Evolutionary conservation across 2,797 vertebrate genomes (phyloP).

Genomic region (Sandelia bainsii): DNA sequence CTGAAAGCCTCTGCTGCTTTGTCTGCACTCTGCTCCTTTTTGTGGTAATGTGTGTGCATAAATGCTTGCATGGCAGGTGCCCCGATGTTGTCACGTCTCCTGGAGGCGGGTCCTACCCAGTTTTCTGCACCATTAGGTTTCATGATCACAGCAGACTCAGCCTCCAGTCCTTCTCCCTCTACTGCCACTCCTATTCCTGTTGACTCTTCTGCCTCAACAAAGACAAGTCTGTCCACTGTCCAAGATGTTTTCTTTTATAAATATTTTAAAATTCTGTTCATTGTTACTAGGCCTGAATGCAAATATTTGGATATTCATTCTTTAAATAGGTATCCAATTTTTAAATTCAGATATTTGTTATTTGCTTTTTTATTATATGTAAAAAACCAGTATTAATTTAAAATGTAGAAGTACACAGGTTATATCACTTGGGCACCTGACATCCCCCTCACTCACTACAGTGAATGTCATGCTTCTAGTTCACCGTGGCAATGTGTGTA

Average conservation of each 20-base stretch:
- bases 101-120: conserved; percentile 94
- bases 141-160: conserved; percentile 84
- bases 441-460: no score
- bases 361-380: no score
- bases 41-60: conserved; percentile 33
- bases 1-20: conserved; percentile 8
- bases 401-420: no score
- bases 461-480: no score
- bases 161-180: conserved; percentile 80
- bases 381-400: no score
- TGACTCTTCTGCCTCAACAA: conserved; percentile 78
- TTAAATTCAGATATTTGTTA: no score
- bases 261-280: background rate
- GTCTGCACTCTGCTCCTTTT: background rate
- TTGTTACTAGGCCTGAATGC: no score
- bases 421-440: no score
- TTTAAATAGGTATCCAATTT: no score
- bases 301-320: no score
- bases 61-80: conserved; percentile 87
- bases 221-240: conserved; percentile 72
- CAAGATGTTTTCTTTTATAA: background rate
- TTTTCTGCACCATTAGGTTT: conserved; percentile 93
- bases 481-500: no score
- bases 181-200: conserved; percentile 79
- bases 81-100: conserved; percentile 96